These are phyloP conservation scores for Drosophila testacea DNA, from an alignment of 2,888 invertebrate species.

Conservation along the genomic window DNA sequence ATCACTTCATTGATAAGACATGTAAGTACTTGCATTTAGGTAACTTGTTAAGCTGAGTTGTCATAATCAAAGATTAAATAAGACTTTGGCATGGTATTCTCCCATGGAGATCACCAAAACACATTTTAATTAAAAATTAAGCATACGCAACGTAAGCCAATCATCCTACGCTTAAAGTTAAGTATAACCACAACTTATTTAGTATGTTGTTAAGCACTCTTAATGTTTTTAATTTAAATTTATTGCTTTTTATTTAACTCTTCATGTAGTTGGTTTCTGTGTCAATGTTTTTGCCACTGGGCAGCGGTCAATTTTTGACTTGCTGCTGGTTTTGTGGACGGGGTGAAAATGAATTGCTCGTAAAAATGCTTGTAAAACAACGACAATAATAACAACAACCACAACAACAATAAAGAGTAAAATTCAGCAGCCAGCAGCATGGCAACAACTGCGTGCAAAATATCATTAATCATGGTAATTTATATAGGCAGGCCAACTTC, in stretches of 20 bases:
- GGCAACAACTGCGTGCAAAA: conserved; percentile 78
- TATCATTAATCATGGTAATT: conserved; percentile 79
- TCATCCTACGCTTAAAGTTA: neutral
- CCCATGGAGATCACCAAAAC: neutral
- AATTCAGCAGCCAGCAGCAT: conserved; percentile 42
- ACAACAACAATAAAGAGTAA: conserved; percentile 11
- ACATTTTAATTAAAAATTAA: conserved; percentile 27
- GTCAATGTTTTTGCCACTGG: conserved; percentile 76
- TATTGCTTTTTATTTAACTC: conserved; percentile 18
- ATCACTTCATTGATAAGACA: neutral
- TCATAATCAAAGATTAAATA: conserved; percentile 7
- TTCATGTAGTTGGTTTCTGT: conserved; percentile 56
- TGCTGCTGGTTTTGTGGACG: conserved; percentile 54
- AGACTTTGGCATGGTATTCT: neutral
- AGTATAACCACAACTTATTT: conserved; percentile 11
- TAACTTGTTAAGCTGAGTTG: neutral
- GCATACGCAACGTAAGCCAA: conserved; percentile 36
- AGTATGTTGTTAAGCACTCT: conserved; percentile 19
- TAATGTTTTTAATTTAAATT: conserved; percentile 26
- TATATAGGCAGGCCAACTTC: conserved; percentile 70
- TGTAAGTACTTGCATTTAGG: too few relatives aligned
- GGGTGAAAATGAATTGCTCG: conserved; percentile 75
- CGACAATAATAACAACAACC: conserved; percentile 51
- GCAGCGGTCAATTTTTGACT: conserved; percentile 45
- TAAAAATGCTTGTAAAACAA: conserved; percentile 77